Conservation (phyloP, 2,888 invertebrate genomes). For the Lamproptera curius region DNA sequence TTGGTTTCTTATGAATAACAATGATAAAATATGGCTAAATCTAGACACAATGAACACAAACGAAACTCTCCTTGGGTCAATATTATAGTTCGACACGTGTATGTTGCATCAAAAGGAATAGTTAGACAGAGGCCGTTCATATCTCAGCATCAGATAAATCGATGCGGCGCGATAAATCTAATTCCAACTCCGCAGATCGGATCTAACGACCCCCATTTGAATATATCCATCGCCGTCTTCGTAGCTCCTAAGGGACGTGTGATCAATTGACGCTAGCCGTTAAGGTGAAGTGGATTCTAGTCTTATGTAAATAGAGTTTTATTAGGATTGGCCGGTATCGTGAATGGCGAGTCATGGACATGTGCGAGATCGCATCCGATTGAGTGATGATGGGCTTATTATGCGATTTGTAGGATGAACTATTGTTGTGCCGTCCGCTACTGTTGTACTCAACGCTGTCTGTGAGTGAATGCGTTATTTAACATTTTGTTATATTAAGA, state of each 20-base stretch:
- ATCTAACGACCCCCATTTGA: slow-evolving; percentile 23
- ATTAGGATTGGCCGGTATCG: slow-evolving; percentile 2
- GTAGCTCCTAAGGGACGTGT: slow-evolving; percentile 18
- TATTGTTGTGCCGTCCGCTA: too few species aligned
- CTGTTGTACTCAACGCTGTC: too few species aligned
- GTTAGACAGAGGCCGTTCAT: slow-evolving; percentile 12
- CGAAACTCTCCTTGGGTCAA: too few species aligned
- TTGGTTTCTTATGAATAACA: too few species aligned
- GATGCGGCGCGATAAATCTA: slow-evolving; percentile 19
- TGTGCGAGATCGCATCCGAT: neutral
- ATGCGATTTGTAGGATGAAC: neutral
- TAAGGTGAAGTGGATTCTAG: slow-evolving; percentile 15
- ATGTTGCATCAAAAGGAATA: too few species aligned
- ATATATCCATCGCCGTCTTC: slow-evolving; percentile 20
- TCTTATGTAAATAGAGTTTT: slow-evolving; percentile 14
- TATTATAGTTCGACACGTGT: too few species aligned
- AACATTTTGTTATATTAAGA: too few species aligned
- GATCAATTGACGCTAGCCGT: slow-evolving; percentile 16
- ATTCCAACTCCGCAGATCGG: slow-evolving; percentile 19
- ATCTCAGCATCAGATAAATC: slow-evolving; percentile 19
- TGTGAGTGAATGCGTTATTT: too few species aligned
- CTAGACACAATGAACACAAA: too few species aligned
- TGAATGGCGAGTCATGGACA: slow-evolving; percentile 10
- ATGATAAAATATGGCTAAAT: too few species aligned
- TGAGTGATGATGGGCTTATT: slow-evolving; percentile 1